Evolutionary conservation across 1,140 invertebrate species (phyloP), one percentile per base, ranked within the genome.

Genomic region (Lasioglossum albipes): DNA sequence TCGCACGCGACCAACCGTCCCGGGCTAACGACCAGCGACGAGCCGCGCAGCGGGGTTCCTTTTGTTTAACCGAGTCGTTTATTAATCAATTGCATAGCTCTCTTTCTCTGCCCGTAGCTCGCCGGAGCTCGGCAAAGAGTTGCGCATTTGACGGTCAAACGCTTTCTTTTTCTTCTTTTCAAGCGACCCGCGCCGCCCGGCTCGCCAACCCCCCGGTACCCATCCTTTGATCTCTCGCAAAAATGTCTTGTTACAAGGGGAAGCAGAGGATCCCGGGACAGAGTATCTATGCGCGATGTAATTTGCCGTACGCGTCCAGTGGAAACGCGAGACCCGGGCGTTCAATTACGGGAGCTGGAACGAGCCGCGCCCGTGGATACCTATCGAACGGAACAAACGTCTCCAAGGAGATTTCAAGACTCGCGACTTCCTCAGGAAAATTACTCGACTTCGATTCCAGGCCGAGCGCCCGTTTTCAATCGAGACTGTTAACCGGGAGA

Each of bases 61-160:
- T 84, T 85, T 85, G 82, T 85, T 75, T 85, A 85, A 85, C 73
- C 77, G 72, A 66, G 36, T 42, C 77, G 71, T 85, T 84, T 85
- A 85, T 84, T 84, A 73, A 79, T 78, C 76, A 75, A 85, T 85
- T 62, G 82, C 49, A 45, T 75, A 67, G 52, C 52, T 20, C 52
- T 3, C 10, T 49, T 16, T 20, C 52, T 3, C 10, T 49, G 7
- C 52, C 13, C 27, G 41, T 52, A 31, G 41, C 52, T 67, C 67
- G 20, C 13, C 27, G 41, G 42, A 31, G 41, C 52, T 67, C 67
- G 20, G 41, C 41, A 59, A 79, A 36, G 42, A 61, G 57, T 64
- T 84, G 71, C 83, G 45, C 83, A 64, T 84, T 75, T 84, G 54
- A 69, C 57, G 62, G 82, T 75, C 62, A 78, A 84, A 70, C 31